Percentiles rank a stretch among this genome's conserved stretches.
Conservation (phyloP, 1,140 invertebrate species). For the Trachymyrmex septentrionalis region DNA sequence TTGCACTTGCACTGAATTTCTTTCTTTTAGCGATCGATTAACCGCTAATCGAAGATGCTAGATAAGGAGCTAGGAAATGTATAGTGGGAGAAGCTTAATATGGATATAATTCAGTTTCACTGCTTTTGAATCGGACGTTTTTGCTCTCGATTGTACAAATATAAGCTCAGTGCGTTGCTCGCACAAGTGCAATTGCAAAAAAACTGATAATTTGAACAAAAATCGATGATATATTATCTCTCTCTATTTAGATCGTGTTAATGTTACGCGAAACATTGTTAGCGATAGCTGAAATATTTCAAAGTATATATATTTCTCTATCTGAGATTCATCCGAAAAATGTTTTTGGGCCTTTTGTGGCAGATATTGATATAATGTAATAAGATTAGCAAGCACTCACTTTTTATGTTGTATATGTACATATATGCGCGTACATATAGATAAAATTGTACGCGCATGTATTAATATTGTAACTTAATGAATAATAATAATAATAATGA, state of each 20-base stretch:
- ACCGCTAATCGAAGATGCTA: neutral
- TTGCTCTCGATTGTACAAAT: neutral
- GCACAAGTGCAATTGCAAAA: neutral
- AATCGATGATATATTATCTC: neutral
- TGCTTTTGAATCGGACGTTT: neutral
- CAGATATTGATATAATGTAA: neutral
- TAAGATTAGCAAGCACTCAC: neutral
- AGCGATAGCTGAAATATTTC: neutral
- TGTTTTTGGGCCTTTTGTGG: neutral
- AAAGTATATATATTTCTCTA: neutral
- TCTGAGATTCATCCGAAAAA: neutral
- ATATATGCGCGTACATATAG: neutral
- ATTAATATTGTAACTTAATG: slow-evolving; percentile 9
- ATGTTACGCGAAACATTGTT: neutral
- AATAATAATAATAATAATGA: neutral
- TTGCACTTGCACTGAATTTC: neutral
- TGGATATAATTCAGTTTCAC: neutral
- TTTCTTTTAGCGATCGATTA: neutral
- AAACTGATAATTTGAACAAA: neutral
- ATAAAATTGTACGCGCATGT: slow-evolving; percentile 2
- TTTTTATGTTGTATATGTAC: slow-evolving; percentile 12
- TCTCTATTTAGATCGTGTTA: neutral
- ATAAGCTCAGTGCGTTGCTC: neutral
- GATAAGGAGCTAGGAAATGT: neutral
- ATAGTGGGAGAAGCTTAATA: neutral